Evolutionary conservation across 2,113 vertebrate species (phyloP).

Genomic region (Colius striatus): DNA sequence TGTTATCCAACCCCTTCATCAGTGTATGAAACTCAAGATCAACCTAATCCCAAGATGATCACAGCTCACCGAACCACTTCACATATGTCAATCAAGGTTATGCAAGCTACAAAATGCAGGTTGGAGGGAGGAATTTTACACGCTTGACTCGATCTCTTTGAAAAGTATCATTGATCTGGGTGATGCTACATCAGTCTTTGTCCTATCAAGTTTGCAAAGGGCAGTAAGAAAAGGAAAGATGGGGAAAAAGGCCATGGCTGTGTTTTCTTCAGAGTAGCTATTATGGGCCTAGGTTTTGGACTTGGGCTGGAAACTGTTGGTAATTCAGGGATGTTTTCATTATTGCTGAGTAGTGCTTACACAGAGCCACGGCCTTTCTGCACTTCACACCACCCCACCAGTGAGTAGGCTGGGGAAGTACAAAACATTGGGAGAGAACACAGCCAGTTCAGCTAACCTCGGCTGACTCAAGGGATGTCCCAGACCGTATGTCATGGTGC

Average conservation of each 20-base stretch:
- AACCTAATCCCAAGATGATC: constrained; percentile 30
- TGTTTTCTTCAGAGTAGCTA: too few species aligned
- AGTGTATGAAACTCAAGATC: constrained; percentile 25
- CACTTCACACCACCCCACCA: too few species aligned
- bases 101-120: background rate
- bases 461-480: too few species aligned
- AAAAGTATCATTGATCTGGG: background rate
- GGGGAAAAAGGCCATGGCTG: background rate
- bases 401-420: too few species aligned
- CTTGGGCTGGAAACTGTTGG: too few species aligned
- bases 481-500: too few species aligned
- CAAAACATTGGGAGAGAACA: too few species aligned
- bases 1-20: background rate
- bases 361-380: too few species aligned
- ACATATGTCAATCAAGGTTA: constrained; percentile 34
- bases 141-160: background rate
- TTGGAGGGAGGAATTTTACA: constrained; percentile 6
- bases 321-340: too few species aligned
- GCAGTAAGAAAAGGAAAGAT: background rate
- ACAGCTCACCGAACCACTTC: constrained; percentile 31
- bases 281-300: too few species aligned
- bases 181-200: background rate
- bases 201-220: background rate
- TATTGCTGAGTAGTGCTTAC: too few species aligned
- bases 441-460: too few species aligned